phyloP scores from a whole-genome alignment of 2,797 vertebrate genomes.

The Pyrrhura leucotis region DNA sequence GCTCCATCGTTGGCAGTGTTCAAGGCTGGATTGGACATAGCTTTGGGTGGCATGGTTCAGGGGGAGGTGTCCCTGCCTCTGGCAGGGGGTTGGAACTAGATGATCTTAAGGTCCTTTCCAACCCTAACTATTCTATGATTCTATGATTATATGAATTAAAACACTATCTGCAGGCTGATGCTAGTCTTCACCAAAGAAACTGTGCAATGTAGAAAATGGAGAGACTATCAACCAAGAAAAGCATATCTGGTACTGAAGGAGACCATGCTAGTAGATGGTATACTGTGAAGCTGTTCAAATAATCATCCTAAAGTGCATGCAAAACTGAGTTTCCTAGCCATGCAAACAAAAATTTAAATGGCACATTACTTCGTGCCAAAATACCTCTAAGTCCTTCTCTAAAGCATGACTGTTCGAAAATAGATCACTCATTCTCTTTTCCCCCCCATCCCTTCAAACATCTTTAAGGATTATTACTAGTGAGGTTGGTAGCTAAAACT shows the following conservation, averaged over 20 bases:
- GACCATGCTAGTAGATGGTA: not conserved
- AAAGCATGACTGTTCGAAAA: not conserved
- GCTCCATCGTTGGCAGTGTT: no score
- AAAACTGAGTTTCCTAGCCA: not conserved
- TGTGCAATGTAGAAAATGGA: not conserved
- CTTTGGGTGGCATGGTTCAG: no score
- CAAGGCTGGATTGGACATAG: no score
- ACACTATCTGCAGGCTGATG: not conserved
- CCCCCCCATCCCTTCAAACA: fast-evolving
- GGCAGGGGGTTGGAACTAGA: no score
- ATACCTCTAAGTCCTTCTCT: not conserved
- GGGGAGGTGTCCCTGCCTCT: no score
- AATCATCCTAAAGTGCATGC: not conserved
- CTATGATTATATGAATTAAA: not conserved
- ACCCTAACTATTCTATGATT: no score
- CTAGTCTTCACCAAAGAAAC: not conserved
- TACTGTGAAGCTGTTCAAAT: not conserved
- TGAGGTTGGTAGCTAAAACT: not conserved
- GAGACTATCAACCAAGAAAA: not conserved
- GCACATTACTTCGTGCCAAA: not conserved
- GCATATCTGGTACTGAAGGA: not conserved
- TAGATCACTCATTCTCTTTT: not conserved
- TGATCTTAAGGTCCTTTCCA: no score
- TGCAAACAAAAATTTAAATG: not conserved
- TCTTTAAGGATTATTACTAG: not conserved